A percentile compares a stretch with the other conserved stretches of the same genome.
phyloP scores from a whole-genome alignment of 2,888 invertebrate genomes.

The Brenthis hecate region DNA sequence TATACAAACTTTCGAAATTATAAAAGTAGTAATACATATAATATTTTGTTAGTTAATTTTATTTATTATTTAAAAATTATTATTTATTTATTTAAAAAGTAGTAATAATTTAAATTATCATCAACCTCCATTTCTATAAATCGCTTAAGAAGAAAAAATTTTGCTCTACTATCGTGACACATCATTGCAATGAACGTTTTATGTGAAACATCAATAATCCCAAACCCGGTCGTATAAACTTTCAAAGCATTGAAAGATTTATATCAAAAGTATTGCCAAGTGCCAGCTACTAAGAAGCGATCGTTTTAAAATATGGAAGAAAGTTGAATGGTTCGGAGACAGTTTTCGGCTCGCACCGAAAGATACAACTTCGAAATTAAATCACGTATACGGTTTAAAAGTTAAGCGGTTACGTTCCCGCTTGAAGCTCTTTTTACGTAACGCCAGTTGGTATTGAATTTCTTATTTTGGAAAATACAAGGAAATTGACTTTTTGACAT shows the following conservation, averaged over 20 bases:
- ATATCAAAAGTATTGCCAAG: slow-evolving; percentile 49
- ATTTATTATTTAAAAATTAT: no score
- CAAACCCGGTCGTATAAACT: slow-evolving; percentile 16
- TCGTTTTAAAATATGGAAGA: slow-evolving; percentile 65
- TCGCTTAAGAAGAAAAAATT: background rate
- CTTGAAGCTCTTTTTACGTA: slow-evolving; percentile 73
- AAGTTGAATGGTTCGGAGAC: slow-evolving; percentile 71
- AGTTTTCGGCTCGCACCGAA: slow-evolving; percentile 64
- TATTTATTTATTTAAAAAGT: no score
- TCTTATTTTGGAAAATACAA: slow-evolving; percentile 42
- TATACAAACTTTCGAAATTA: no score
- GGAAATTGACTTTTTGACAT: slow-evolving; percentile 21
- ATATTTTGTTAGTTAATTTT: no score
- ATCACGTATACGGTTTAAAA: slow-evolving; percentile 81
- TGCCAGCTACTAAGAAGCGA: slow-evolving; percentile 49
- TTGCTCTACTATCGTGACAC: slow-evolving; percentile 2
- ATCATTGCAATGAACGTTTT: slow-evolving; percentile 13
- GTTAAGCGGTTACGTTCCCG: slow-evolving; percentile 77
- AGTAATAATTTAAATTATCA: no score
- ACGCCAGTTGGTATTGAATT: slow-evolving; percentile 63
- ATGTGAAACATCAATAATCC: slow-evolving; percentile 19
- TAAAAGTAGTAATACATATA: no score
- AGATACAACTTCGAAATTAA: slow-evolving; percentile 78
- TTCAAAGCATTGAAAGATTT: slow-evolving; percentile 42
- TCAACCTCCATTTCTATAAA: background rate